Evolutionary conservation across 2,888 invertebrate genomes (phyloP).

Genomic region (Limenitis camilla): DNA sequence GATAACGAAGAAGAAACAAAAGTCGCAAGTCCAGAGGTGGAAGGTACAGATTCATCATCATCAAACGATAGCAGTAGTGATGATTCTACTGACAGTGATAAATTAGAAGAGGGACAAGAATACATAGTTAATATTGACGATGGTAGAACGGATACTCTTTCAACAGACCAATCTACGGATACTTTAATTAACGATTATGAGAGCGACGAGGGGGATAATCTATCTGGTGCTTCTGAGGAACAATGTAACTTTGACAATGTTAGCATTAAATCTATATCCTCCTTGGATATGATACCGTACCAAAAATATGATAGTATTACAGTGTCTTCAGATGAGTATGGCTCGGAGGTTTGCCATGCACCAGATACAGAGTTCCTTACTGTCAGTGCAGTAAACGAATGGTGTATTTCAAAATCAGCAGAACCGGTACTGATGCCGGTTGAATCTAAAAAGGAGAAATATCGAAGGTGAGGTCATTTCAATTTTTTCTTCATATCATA

Average conservation of each 20-base stretch:
- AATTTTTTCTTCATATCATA: constrained; percentile 34
- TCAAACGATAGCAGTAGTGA: constrained; percentile 42
- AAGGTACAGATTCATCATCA: constrained; percentile 19
- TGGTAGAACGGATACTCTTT: constrained; percentile 54
- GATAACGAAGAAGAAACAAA: constrained; percentile 57
- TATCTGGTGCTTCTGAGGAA: constrained; percentile 53
- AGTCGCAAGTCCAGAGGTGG: constrained; percentile 21
- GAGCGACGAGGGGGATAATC: constrained; percentile 54
- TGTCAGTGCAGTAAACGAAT: constrained; percentile 71
- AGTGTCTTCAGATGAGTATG: constrained; percentile 69
- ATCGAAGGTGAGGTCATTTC: constrained; percentile 66
- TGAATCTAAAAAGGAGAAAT: constrained; percentile 70
- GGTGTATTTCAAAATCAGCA: constrained; percentile 62
- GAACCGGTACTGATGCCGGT: constrained; percentile 61
- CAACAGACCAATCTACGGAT: constrained; percentile 65
- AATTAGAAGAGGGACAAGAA: constrained; percentile 47
- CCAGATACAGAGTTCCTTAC: constrained; percentile 65
- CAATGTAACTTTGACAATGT: constrained; percentile 67
- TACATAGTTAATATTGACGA: constrained; percentile 56
- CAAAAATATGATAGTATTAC: constrained; percentile 70
- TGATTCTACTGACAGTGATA: constrained; percentile 49
- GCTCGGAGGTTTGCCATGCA: constrained; percentile 67
- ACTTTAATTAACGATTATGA: constrained; percentile 64
- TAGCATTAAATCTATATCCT: constrained; percentile 69
- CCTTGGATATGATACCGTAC: constrained; percentile 68